Evolutionary conservation across 2,113 vertebrate genomes (phyloP).

Genomic region (Ictalurus punctatus): DNA sequence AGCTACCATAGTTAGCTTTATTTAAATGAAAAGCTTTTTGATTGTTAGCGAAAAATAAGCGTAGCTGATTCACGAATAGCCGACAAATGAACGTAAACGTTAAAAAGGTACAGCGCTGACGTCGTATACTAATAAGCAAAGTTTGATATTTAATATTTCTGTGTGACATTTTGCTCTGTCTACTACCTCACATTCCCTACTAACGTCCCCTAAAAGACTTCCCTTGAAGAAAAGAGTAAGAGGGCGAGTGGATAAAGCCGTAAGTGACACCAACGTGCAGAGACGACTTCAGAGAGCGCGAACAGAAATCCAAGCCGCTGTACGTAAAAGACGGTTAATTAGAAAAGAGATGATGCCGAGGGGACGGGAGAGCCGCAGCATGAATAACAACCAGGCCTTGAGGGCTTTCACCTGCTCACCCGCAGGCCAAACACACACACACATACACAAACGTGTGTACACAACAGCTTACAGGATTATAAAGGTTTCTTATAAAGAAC

Average conservation of each 20-base stretch:
- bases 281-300: background rate
- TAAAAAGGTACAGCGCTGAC: background rate
- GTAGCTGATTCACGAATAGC: background rate
- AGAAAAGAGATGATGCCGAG: slow-evolving; percentile 82
- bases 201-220: background rate
- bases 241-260: background rate
- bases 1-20: too few relatives aligned
- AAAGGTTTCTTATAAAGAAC: slow-evolving; percentile 73
- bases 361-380: slow-evolving; percentile 72
- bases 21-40: too few relatives aligned
- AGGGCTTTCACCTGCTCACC: slow-evolving; percentile 83
- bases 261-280: background rate
- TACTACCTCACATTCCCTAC: background rate
- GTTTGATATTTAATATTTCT: background rate
- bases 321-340: slow-evolving; percentile 85
- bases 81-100: background rate
- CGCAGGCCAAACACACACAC: slow-evolving; percentile 57
- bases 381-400: slow-evolving; percentile 80
- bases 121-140: background rate
- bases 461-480: slow-evolving; percentile 88
- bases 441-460: slow-evolving; percentile 73
- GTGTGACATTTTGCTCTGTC: background rate
- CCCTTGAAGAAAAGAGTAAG: background rate
- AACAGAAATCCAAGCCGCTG: slow-evolving; percentile 60
- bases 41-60: too few relatives aligned